Base-by-base conservation (phyloP, 2,797 vertebrate genomes). In the Lithobates sylvaticus region DNA sequence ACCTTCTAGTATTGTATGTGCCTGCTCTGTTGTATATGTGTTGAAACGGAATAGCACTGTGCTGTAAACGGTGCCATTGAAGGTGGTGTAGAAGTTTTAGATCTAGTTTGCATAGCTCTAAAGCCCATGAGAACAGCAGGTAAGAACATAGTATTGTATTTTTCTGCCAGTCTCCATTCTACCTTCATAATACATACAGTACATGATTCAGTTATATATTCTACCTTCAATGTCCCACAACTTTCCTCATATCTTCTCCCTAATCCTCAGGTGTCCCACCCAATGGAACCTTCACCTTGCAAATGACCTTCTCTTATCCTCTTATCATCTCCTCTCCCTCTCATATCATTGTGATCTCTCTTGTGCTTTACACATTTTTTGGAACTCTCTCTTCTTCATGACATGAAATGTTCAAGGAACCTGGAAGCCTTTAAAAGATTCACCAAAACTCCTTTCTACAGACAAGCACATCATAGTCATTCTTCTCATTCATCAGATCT, bases 251-350 rank as follows among this genome's bases (percentile, higher is more conserved):
- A 44, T 79, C 39, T 79, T 27, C 44, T 68, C 39, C 77, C 65
- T 32, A 44, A 69, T 79, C 26, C 42, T 50, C 47, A 79, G 77
- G 77, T 50, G 13, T 15, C 44, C 64, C 26, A 5, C 10, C 65
- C 42, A 23, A 69, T 16, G 77, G 65, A 79, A 42, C 36, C 77
- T 79, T n/a, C 77, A 29, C 42, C 77, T 44, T 44, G 77, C 64
- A 79, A 39, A 23, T 79, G 77, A 79, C 68, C 76, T n/a, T 26
- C 77, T 69, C 36, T 61, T 78, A 32, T 68, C 36, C 39, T 78
- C 76, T 23, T 65, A 34, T 42, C 27, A 32, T n/a, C 69, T 79
- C 77, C 50, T 44, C 68, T 69, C 65, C 16, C 58, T 67, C 42
- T 5, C 61, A 67, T 78, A n/a, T 36, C 36, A 27, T 78, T 34